phyloP scores from a whole-genome alignment of 2,113 vertebrate species.

The Cinclus mexicanus region DNA sequence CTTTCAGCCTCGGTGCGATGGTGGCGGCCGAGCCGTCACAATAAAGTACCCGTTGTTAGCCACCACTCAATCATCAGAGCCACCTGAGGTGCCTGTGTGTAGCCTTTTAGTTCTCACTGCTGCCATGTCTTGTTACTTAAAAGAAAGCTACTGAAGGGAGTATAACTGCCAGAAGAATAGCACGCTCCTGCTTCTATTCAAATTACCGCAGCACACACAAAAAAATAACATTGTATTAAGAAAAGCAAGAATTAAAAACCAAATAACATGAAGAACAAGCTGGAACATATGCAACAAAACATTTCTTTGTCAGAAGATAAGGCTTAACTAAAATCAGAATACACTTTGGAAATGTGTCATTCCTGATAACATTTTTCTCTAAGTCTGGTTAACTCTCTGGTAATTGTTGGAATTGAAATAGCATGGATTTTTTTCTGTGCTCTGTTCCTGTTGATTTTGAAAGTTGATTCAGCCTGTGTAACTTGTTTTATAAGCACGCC shows the following conservation, averaged over 20 bases:
- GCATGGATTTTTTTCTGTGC: background rate
- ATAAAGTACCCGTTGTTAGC: background rate
- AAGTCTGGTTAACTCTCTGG: background rate
- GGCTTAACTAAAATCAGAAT: conserved; percentile 6
- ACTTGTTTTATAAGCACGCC: background rate
- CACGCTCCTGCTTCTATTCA: background rate
- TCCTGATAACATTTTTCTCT: conserved; percentile 17
- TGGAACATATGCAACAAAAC: background rate
- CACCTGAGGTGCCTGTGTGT: background rate
- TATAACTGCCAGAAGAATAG: conserved; percentile 31
- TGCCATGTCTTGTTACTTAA: conserved; percentile 18
- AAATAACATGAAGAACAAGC: background rate
- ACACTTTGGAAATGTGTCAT: background rate
- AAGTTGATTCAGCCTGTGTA: background rate
- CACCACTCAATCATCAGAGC: conserved; percentile 38
- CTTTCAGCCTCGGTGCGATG: rapidly evolving
- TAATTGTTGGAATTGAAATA: background rate
- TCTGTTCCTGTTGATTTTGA: background rate
- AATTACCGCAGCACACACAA: background rate
- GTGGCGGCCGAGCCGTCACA: background rate
- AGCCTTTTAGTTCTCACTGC: conserved; percentile 60
- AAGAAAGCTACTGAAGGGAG: conserved; percentile 17
- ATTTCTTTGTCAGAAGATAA: background rate
- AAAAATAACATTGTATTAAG: background rate
- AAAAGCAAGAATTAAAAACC: background rate